A percentile compares a stretch with the other conserved stretches of the same genome.
Conservation (phyloP, 64 coral and sea anemone species). For the Montipora efflorescens region DNA sequence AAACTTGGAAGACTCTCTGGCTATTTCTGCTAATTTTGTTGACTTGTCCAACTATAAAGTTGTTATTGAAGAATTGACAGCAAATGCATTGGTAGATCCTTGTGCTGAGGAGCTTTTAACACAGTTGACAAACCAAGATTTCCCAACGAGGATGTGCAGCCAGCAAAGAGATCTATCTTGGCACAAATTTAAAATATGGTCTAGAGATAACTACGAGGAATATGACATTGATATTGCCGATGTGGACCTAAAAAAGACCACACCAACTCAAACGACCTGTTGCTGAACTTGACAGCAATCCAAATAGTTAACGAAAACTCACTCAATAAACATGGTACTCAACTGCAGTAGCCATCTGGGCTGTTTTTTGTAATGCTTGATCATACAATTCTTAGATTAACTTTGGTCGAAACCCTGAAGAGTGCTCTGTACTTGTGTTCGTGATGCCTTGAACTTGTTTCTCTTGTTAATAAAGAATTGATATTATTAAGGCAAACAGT, state of each 20-base stretch:
- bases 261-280: not conserved
- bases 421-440: too few species aligned
- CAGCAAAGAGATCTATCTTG: constrained; percentile 58
- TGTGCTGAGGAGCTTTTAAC: constrained; percentile 13
- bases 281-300: not conserved
- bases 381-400: too few species aligned
- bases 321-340: too few species aligned
- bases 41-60: constrained; percentile 56
- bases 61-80: constrained; percentile 51
- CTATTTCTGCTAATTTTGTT: constrained; percentile 67
- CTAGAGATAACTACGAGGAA: constrained; percentile 11
- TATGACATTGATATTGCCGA: constrained; percentile 39
- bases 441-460: too few species aligned
- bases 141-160: constrained; percentile 58
- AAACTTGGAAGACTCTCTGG: constrained; percentile 72
- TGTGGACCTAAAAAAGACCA: not conserved
- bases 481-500: too few species aligned
- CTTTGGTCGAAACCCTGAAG: too few species aligned
- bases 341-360: too few species aligned
- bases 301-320: not conserved
- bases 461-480: too few species aligned
- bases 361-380: too few species aligned
- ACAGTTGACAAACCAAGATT: constrained; percentile 30
- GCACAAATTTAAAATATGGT: constrained; percentile 59
- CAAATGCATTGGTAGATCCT: constrained; percentile 46